Percentiles rank a stretch among this genome's conserved stretches.
Conservation (phyloP, 2,113 vertebrate genomes). For the Laterallus jamaicensis region DNA sequence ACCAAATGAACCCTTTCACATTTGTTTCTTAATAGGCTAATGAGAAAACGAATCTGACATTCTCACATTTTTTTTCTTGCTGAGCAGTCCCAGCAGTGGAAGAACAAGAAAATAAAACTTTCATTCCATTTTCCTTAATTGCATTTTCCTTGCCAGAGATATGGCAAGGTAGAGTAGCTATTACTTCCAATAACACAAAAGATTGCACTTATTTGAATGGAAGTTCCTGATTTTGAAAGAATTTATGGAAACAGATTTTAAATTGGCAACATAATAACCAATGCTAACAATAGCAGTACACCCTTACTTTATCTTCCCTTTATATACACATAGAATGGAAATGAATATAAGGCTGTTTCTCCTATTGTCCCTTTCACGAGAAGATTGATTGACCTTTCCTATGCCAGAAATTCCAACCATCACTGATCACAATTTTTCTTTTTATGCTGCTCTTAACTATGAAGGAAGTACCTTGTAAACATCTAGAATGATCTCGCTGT, state of each 20-base stretch:
- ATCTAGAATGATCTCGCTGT: background rate
- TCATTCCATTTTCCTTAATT: background rate
- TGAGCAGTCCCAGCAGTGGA: background rate
- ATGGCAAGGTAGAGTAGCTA: background rate
- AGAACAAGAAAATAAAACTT: background rate
- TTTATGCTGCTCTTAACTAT: background rate
- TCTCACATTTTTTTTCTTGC: background rate
- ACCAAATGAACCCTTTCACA: background rate
- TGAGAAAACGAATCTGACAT: conserved; percentile 12
- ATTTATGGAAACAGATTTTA: conserved; percentile 6
- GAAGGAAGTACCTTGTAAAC: background rate
- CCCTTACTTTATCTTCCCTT: background rate
- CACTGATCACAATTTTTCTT: background rate
- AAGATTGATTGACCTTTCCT: background rate
- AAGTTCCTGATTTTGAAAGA: background rate
- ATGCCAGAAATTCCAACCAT: background rate
- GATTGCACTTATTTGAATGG: background rate
- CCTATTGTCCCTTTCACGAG: background rate
- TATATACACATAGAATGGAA: background rate
- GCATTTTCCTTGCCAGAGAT: background rate
- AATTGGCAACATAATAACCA: background rate
- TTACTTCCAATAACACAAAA: background rate
- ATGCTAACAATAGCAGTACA: background rate
- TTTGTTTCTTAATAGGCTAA: conserved; percentile 32
- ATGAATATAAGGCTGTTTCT: background rate